A percentile compares a stretch with the other conserved stretches of the same genome.
These are phyloP conservation scores for Rhagium mordax DNA, from an alignment of 2,888 invertebrate genomes.

Conservation along the genomic window DNA sequence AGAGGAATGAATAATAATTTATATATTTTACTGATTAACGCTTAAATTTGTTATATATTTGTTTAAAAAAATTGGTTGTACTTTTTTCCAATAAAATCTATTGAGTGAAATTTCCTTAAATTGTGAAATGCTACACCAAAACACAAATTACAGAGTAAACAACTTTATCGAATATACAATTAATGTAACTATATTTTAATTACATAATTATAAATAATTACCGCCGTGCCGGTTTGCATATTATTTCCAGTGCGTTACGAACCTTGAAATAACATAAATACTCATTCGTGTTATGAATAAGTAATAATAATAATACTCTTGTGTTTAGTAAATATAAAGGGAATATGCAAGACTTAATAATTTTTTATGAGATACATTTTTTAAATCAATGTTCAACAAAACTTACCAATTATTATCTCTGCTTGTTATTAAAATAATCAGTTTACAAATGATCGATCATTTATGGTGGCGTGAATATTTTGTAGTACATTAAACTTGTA, in stretches of 20 bases:
- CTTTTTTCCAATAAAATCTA: neutral
- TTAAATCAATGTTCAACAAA: too few relatives aligned
- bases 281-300: too few relatives aligned
- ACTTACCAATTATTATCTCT: too few relatives aligned
- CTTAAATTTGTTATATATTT: conserved; percentile 15
- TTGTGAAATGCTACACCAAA: neutral
- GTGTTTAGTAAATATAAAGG: too few relatives aligned
- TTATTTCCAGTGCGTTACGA: neutral
- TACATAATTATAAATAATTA: neutral
- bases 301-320: too few relatives aligned
- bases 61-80: neutral
- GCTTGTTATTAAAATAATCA: too few relatives aligned
- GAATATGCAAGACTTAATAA: too few relatives aligned
- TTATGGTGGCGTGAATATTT: too few relatives aligned
- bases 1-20: conserved; percentile 60
- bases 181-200: neutral
- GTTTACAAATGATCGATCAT: too few relatives aligned
- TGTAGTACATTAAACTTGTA: too few relatives aligned
- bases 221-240: neutral
- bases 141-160: neutral
- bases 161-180: neutral
- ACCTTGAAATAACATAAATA: neutral
- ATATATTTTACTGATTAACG: neutral
- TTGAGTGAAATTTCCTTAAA: neutral
- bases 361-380: too few relatives aligned